phyloP scores from a whole-genome alignment of 2,113 vertebrate species.

The Epinephelus moara region DNA sequence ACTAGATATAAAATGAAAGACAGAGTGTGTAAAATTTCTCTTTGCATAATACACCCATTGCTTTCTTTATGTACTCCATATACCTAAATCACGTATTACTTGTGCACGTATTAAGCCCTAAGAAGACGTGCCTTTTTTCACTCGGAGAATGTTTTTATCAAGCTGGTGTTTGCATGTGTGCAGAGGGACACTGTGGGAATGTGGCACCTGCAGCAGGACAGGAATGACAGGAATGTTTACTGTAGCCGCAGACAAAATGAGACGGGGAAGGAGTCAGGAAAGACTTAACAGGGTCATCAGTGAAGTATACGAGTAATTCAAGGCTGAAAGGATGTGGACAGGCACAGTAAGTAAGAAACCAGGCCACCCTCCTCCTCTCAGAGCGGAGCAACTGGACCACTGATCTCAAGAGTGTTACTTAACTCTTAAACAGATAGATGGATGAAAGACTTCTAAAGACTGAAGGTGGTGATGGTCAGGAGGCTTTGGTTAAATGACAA shows the following conservation, averaged over 20 bases:
- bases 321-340: not conserved
- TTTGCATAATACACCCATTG: not conserved
- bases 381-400: not conserved
- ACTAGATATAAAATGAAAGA: not conserved
- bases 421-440: not conserved
- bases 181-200: conserved; percentile 2
- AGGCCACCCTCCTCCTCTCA: not conserved
- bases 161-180: conserved; percentile 1
- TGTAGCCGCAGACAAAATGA: not conserved
- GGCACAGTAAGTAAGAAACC: not conserved
- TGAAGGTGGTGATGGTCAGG: not conserved
- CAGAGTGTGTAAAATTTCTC: not conserved
- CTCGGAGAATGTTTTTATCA: not conserved
- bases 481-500: not conserved
- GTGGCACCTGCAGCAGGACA: conserved; percentile 9
- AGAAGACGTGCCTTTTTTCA: not conserved
- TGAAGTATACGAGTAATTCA: not conserved
- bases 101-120: not conserved
- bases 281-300: not conserved
- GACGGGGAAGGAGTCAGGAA: not conserved
- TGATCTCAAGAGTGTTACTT: not conserved
- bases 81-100: not conserved
- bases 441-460: not conserved
- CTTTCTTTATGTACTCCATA: not conserved
- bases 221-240: not conserved